Percentiles rank a stretch among this genome's conserved stretches.
Evolutionary conservation across 2,888 invertebrate genomes (phyloP).

Genomic region (Xylota sylvarum): DNA sequence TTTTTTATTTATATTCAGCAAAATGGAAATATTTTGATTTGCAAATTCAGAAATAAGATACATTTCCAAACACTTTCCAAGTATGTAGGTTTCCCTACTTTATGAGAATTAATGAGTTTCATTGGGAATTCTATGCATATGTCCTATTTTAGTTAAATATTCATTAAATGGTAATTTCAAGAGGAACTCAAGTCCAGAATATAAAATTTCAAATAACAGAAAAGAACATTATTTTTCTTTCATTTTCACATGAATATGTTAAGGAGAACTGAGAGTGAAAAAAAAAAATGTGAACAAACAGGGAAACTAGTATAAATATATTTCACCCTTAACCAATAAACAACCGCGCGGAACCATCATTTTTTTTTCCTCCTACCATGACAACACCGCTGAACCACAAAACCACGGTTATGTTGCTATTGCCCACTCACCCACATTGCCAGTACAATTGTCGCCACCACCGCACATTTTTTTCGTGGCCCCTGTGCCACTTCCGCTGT

Average conservation of each 20-base stretch:
- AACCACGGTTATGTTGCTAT: constrained; percentile 42
- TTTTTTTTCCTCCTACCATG: constrained; percentile 38
- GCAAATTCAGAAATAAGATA: background rate
- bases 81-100: background rate
- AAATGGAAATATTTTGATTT: background rate
- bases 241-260: constrained; percentile 48
- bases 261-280: constrained; percentile 22
- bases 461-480: constrained; percentile 37
- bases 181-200: constrained; percentile 24
- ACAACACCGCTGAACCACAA: constrained; percentile 52
- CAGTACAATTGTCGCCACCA: constrained; percentile 65
- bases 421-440: constrained; percentile 37
- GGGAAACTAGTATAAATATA: constrained; percentile 41
- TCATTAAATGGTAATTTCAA: constrained; percentile 53
- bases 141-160: constrained; percentile 46
- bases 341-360: constrained; percentile 58
- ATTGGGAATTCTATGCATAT: constrained; percentile 16
- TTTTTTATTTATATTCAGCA: background rate
- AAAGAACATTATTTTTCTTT: constrained; percentile 13
- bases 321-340: constrained; percentile 68
- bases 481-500: constrained; percentile 44
- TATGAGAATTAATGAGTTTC: constrained; percentile 9
- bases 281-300: background rate
- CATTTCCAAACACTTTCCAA: constrained; percentile 1
- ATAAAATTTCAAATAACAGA: constrained; percentile 29